A percentile compares a stretch with the other conserved stretches of the same genome.
These are phyloP conservation scores for Morelia viridis DNA, from an alignment of 2,797 vertebrate species.

Conservation along the genomic window DNA sequence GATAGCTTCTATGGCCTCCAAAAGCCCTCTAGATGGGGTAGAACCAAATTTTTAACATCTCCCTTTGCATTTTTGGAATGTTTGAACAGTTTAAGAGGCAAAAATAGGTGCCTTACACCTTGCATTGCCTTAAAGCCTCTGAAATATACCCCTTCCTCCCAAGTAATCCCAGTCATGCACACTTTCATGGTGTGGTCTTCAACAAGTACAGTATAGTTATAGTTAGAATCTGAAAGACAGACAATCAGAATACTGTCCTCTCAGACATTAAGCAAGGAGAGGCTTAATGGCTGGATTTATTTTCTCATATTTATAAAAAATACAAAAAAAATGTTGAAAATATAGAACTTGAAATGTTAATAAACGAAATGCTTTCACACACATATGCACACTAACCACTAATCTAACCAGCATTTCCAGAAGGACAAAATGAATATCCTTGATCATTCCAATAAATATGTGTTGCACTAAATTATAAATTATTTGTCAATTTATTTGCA, in stretches of 20 bases:
- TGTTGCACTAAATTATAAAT: background rate
- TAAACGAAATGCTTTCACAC: background rate
- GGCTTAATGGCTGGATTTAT: background rate
- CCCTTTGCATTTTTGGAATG: too few species aligned
- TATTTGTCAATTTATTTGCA: background rate
- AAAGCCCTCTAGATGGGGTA: too few species aligned
- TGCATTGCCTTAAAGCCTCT: too few species aligned
- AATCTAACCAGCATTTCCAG: background rate
- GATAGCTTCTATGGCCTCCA: too few species aligned
- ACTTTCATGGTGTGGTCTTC: too few species aligned
- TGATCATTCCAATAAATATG: background rate
- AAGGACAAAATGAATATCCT: background rate
- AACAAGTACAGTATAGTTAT: too few species aligned
- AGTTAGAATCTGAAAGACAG: background rate
- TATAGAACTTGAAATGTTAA: background rate
- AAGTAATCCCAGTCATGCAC: too few species aligned
- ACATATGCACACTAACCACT: background rate
- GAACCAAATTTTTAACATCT: too few species aligned
- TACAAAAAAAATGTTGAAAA: conserved; percentile 7
- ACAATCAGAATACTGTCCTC: background rate
- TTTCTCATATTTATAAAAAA: background rate
- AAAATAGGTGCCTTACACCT: too few species aligned
- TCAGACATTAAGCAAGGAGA: background rate
- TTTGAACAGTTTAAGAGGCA: too few species aligned
- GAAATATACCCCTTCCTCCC: too few species aligned